These are phyloP conservation scores for Megatriorchis doriae DNA, from an alignment of 2,113 vertebrate genomes.

Conservation along the genomic window DNA sequence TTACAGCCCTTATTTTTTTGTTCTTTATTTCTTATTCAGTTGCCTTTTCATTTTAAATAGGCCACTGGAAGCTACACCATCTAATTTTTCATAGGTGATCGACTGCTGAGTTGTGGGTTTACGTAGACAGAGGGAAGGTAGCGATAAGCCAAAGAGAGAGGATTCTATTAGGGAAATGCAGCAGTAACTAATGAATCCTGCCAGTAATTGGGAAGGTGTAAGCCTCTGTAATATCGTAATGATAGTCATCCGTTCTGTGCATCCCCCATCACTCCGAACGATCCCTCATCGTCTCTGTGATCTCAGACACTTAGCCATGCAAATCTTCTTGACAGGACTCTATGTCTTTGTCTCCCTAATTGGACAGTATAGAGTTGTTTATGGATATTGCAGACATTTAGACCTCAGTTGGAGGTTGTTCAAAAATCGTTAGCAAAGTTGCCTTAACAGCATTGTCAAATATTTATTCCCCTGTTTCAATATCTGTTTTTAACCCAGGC, in stretches of 20 bases:
- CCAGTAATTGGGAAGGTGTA: slow-evolving; percentile 97
- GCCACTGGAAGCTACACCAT: slow-evolving; percentile 50
- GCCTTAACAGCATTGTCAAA: slow-evolving; percentile 88
- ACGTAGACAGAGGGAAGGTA: slow-evolving; percentile 78
- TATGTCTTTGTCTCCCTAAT: slow-evolving; percentile 99
- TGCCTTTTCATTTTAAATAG: slow-evolving; percentile 71
- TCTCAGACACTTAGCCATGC: slow-evolving; percentile 96
- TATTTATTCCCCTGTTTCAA: slow-evolving; percentile 72
- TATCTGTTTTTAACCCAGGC: slow-evolving; percentile 57
- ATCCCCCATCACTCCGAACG: slow-evolving; percentile 78
- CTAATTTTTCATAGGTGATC: slow-evolving; percentile 79
- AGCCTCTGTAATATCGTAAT: slow-evolving; percentile 90
- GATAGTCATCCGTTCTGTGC: slow-evolving; percentile 93
- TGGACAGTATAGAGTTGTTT: slow-evolving; percentile 98
- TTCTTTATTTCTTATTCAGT: slow-evolving; percentile 33
- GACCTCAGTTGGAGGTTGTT: slow-evolving; percentile 94
- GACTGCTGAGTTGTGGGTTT: slow-evolving; percentile 75
- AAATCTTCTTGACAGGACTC: slow-evolving; percentile 95
- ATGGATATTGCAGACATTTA: slow-evolving; percentile 97
- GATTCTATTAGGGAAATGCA: slow-evolving; percentile 83
- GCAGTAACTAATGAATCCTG: slow-evolving; percentile 96
- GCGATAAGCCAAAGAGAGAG: slow-evolving; percentile 74
- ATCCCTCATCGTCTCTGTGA: slow-evolving; percentile 86
- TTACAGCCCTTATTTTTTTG: not conserved
- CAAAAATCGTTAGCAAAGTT: slow-evolving; percentile 95